Evolutionary conservation across 2,888 invertebrate genomes (phyloP), one percentile per base, ranked within the genome.

Genomic region (Noctua janthe): DNA sequence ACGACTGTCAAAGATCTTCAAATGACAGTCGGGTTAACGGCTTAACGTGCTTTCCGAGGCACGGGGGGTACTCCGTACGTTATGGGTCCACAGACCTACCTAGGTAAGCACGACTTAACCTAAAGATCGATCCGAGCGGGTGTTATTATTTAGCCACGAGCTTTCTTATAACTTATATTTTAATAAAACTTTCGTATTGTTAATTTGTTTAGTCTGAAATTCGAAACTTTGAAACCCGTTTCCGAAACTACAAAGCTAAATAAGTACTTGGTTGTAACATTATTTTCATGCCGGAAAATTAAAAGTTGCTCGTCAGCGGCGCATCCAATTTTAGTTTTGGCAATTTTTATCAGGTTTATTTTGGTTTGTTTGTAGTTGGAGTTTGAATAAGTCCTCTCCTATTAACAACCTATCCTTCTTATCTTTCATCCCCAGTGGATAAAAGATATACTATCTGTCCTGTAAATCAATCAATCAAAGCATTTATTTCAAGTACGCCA

Each of bases 331-430:
- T 2, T 49, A 82, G 74, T 74, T 80, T 56, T 1, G 23, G 47
- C 54, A 56, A 66, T 72, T 82, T 71, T 39, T n/a, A 82, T 72
- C 29, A 66, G 17, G 15, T 49, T 82, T 56, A 66, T 49, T 80
- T 56, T 82, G 13, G n/a, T 47, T 69, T 69, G 17, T 10, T 4
- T 0, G 35, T 59, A 29, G 29, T 56, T 67, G 4, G 11, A 17
- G 39, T 82, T 72, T 47, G 4, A 47, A 72, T 66, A 29, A 35
- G 20, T n/a, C 15, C 35, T 56, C 35, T 81, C 2, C 1, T 35
- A 29, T n/a, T 35, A 7, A 17, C 15, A 7, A 62, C 8, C 29
- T 29, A 62, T 39, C 8, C 6, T 43, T 23, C 39, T 66, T 23
- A 39, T 39, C 20, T 23, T 23, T 64, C 6, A 15, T 29, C 13